Conservation (phyloP, 37 sponge, comb jelly and placozoan species). For the Eunapius fragilis region DNA sequence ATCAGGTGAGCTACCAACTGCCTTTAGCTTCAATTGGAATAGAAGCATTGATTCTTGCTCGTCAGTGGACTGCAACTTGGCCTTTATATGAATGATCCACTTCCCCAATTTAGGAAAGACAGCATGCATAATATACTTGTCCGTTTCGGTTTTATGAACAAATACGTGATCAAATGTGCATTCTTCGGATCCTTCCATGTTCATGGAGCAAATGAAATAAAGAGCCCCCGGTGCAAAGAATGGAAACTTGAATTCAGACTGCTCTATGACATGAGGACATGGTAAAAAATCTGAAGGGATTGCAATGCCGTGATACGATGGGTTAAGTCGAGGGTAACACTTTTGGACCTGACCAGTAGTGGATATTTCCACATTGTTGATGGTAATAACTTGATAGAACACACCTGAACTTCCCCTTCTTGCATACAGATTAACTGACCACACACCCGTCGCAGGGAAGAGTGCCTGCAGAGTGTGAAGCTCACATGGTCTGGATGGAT, state of each 20-base stretch:
- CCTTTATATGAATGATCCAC: constrained; percentile 16
- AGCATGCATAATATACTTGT: not conserved
- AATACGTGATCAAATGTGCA: not conserved
- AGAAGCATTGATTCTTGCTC: not conserved
- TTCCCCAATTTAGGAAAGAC: constrained; percentile 20
- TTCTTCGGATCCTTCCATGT: not conserved
- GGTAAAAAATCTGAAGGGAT: not conserved
- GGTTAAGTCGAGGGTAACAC: not conserved
- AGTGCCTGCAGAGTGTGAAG: not conserved
- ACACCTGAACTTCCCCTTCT: not conserved
- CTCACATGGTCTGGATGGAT: not conserved
- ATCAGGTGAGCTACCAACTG: not conserved
- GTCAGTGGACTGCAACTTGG: not conserved
- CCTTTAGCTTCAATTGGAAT: not conserved
- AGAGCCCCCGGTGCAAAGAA: not conserved
- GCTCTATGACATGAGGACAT: not conserved
- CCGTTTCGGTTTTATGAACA: not conserved
- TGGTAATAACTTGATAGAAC: not conserved
- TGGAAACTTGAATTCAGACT: not conserved
- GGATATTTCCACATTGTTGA: not conserved
- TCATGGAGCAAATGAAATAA: constrained; percentile 1
- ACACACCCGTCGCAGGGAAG: constrained; percentile 12
- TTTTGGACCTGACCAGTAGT: not conserved
- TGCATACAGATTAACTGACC: constrained; percentile 15
- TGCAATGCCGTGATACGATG: not conserved